Conservation (phyloP, 2,113 vertebrate species). For the Aramus guarauna region DNA sequence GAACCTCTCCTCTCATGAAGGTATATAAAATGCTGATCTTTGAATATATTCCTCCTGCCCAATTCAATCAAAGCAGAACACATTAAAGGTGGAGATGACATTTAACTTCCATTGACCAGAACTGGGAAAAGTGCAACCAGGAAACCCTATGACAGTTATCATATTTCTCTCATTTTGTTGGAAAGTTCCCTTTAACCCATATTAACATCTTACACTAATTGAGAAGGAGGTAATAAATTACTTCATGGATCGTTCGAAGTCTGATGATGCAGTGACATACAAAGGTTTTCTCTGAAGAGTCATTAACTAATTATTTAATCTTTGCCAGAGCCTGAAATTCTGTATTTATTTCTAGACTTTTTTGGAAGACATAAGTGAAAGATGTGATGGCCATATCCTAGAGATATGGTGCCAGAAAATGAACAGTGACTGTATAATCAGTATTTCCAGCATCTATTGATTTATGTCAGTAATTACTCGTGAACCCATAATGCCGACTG, state of each 20-base stretch:
- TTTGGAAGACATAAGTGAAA: not conserved
- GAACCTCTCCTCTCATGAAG: not conserved
- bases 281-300: conserved; percentile 4
- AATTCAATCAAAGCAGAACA: conserved; percentile 45
- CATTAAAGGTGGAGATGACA: conserved; percentile 44
- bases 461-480: conserved; percentile 76
- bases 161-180: conserved; percentile 65
- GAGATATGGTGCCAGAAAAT: conserved; percentile 61
- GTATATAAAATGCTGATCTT: not conserved
- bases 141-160: conserved; percentile 41
- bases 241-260: conserved; percentile 2
- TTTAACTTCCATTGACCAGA: conserved; percentile 59
- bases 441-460: conserved; percentile 70
- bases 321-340: conserved; percentile 7
- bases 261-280: conserved; percentile 32
- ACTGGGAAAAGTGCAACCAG: conserved; percentile 53
- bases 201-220: conserved; percentile 70
- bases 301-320: not conserved
- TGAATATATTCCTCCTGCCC: not conserved
- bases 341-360: not conserved
- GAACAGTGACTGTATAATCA: conserved; percentile 59
- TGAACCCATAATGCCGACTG: conserved; percentile 57
- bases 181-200: conserved; percentile 44
- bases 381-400: not conserved
- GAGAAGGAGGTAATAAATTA: conserved; percentile 44